Conservation (phyloP, 2,888 invertebrate species). For the Ophion ellenae region DNA sequence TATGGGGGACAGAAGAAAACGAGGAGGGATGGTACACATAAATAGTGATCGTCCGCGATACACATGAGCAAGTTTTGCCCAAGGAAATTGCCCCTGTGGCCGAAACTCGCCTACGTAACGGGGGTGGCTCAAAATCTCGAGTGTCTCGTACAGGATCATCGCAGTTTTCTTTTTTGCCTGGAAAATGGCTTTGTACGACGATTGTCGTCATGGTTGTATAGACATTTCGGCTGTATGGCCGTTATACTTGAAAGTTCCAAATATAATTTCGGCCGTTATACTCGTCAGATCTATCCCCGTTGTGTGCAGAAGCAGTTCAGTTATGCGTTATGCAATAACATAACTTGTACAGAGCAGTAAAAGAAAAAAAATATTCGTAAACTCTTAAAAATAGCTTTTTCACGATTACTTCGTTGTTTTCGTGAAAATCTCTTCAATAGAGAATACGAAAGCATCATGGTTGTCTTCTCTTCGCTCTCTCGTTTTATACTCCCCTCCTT, state of each 20-base stretch:
- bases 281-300: conserved; percentile 8
- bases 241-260: not conserved
- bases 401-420: conserved; percentile 38
- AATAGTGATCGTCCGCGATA: conserved; percentile 19
- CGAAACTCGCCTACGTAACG: conserved; percentile 23
- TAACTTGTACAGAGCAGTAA: not conserved
- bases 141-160: not conserved
- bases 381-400: conserved; percentile 25
- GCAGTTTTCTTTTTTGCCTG: conserved; percentile 6
- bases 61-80: conserved; percentile 24
- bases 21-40: conserved; percentile 12
- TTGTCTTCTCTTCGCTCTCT: conserved; percentile 5
- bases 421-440: conserved; percentile 27
- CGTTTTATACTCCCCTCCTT: not conserved
- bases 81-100: conserved; percentile 49
- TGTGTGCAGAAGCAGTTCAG: not conserved
- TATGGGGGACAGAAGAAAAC: conserved; percentile 9
- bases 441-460: not conserved
- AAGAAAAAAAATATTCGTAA: conserved; percentile 12
- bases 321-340: not conserved
- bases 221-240: conserved; percentile 2
- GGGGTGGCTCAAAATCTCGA: conserved; percentile 9
- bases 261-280: conserved; percentile 2
- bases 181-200: conserved; percentile 31
- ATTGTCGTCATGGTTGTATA: conserved; percentile 23